These are phyloP conservation scores for Xenopus laevis DNA, from an alignment of 2,113 vertebrate species.

Conservation along the genomic window DNA sequence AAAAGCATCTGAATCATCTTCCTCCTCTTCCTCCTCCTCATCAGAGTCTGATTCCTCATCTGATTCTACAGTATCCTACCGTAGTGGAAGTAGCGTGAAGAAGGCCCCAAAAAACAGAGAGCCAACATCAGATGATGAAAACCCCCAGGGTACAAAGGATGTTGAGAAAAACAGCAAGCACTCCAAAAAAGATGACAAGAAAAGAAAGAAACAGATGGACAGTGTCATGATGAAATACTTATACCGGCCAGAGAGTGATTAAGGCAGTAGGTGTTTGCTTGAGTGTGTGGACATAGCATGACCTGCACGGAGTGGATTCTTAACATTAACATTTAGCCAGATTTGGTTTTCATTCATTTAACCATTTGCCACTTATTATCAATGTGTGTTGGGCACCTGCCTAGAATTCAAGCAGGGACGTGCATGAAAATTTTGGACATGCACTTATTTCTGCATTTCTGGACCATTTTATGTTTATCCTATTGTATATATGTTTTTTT, in stretches of 20 bases:
- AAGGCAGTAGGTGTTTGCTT: constrained; percentile 78
- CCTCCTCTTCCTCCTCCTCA: constrained; percentile 64
- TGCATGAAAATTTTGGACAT: too few relatives aligned
- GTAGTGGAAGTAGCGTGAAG: constrained; percentile 85
- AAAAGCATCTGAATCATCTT: constrained; percentile 76
- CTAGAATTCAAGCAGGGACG: too few relatives aligned
- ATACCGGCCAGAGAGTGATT: constrained; percentile 91
- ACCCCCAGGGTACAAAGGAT: constrained; percentile 28
- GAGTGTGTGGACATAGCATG: constrained; percentile 53
- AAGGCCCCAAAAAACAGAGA: constrained; percentile 64
- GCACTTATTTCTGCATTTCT: too few relatives aligned
- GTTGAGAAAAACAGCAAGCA: constrained; percentile 43
- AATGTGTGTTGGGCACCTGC: too few relatives aligned
- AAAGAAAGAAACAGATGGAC: constrained; percentile 88
- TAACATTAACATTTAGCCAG: constrained; percentile 43
- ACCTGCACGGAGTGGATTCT: constrained; percentile 67
- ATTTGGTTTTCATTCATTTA: background rate
- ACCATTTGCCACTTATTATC: too few relatives aligned
- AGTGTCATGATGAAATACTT: constrained; percentile 97
- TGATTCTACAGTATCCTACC: constrained; percentile 81
- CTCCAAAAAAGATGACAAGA: constrained; percentile 80
- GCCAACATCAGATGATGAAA: constrained; percentile 48
- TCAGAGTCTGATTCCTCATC: constrained; percentile 69
- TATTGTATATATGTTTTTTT: too few relatives aligned
- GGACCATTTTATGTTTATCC: too few relatives aligned